phyloP scores from a whole-genome alignment of 1,140 invertebrate species.

The Branchinecta lindahli region DNA sequence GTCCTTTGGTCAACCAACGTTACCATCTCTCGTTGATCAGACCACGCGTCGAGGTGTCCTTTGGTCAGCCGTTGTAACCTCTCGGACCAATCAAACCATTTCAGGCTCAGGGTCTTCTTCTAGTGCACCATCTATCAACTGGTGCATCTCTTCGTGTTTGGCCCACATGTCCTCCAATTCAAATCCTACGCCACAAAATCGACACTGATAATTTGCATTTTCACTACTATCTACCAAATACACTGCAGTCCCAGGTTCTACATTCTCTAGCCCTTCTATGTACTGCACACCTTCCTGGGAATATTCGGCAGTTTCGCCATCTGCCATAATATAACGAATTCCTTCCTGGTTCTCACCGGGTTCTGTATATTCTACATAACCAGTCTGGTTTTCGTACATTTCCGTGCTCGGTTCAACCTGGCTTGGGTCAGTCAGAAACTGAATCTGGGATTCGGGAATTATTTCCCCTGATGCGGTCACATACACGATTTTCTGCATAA shows the following conservation, averaged over 20 bases:
- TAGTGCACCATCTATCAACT: not conserved
- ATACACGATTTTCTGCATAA: not conserved
- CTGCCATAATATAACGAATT: not conserved
- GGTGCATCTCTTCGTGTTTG: not conserved
- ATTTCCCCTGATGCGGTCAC: not conserved
- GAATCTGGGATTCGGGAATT: not conserved
- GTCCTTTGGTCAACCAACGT: too few species aligned
- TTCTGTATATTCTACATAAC: not conserved
- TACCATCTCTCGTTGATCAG: too few species aligned
- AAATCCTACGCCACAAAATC: not conserved
- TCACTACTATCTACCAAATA: too few species aligned
- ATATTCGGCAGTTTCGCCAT: not conserved
- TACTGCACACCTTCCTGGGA: not conserved
- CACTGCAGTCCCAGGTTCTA: not conserved
- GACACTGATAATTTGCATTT: not conserved
- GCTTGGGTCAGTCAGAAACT: not conserved
- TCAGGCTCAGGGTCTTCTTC: too few species aligned
- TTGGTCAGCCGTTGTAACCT: too few species aligned
- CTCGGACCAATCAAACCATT: too few species aligned
- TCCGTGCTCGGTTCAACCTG: not conserved
- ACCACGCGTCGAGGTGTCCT: too few species aligned
- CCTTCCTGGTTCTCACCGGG: not conserved
- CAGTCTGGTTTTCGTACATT: not conserved
- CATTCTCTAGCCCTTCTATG: not conserved
- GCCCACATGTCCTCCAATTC: not conserved